Percentiles rank a stretch among this genome's conserved stretches.
These are phyloP conservation scores for Catharus fuscescens DNA, from an alignment of 2,113 vertebrate genomes.

Conservation along the genomic window DNA sequence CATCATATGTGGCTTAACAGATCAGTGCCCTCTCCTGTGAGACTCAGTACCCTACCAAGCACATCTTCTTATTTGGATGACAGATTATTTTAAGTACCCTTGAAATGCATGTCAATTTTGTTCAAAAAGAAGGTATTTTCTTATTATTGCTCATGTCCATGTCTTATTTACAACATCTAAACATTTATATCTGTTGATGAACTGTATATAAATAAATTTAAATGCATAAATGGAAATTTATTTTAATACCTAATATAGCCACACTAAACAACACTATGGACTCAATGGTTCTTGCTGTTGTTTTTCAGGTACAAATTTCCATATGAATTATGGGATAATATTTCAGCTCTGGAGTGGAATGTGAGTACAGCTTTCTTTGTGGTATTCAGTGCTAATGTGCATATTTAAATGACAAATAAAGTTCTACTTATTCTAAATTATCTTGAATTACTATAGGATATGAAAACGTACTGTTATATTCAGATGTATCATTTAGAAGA, in stretches of 20 bases:
- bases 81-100: background rate
- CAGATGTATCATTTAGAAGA: slow-evolving; percentile 29
- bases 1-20: background rate
- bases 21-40: background rate
- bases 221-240: background rate
- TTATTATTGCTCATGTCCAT: background rate
- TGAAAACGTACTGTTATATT: slow-evolving; percentile 5
- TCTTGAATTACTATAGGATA: background rate
- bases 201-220: background rate
- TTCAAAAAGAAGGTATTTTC: background rate
- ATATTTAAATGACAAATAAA: slow-evolving; percentile 65
- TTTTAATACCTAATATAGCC: background rate
- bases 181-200: background rate
- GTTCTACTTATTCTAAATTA: slow-evolving; percentile 50
- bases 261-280: background rate
- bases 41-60: background rate
- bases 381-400: slow-evolving; percentile 6
- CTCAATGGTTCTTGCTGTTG: background rate
- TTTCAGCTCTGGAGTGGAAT: slow-evolving; percentile 27
- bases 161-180: background rate
- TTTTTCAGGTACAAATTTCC: slow-evolving; percentile 52
- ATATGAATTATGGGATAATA: slow-evolving; percentile 43
- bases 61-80: background rate
- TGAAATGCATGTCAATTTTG: background rate
- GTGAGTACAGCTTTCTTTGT: slow-evolving; percentile 3